Evolutionary conservation across 1,140 invertebrate genomes (phyloP).

Genomic region (Drosophila rhopaloa): DNA sequence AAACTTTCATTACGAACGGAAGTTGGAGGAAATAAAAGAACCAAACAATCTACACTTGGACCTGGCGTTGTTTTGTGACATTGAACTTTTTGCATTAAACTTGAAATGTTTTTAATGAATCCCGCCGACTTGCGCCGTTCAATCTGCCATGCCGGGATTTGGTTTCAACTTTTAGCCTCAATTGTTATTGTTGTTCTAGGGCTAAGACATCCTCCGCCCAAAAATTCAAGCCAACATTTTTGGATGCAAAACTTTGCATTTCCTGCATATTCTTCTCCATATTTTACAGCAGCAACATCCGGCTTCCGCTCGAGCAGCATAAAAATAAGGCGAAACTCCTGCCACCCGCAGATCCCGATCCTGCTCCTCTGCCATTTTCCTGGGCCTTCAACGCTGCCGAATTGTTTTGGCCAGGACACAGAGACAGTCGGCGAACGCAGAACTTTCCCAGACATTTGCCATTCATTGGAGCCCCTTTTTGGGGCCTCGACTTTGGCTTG

Average conservation of each 20-base stretch:
- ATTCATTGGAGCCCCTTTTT: constrained; percentile 39
- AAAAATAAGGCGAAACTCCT: constrained; percentile 63
- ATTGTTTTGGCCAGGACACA: constrained; percentile 22
- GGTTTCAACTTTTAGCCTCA: constrained; percentile 24
- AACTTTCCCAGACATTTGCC: constrained; percentile 59
- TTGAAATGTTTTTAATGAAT: constrained; percentile 68
- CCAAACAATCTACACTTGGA: constrained; percentile 37
- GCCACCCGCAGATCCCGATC: constrained; percentile 13
- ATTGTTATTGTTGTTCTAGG: constrained; percentile 28
- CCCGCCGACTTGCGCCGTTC: constrained; percentile 21
- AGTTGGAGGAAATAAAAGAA: constrained; percentile 25
- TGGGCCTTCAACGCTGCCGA: constrained; percentile 18
- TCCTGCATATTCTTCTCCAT: constrained; percentile 71
- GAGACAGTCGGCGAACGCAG: constrained; percentile 12
- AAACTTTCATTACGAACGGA: constrained; percentile 42
- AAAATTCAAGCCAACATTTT: constrained; percentile 26
- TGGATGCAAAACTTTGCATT: constrained; percentile 75
- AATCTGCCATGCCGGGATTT: constrained; percentile 28
- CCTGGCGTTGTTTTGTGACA: constrained; percentile 57
- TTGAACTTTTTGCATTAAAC: constrained; percentile 63
- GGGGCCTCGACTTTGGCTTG: constrained; percentile 18
- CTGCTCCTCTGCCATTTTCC: constrained; percentile 16
- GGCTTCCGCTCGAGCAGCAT: constrained; percentile 66
- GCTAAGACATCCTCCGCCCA: constrained; percentile 32
- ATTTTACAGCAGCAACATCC: constrained; percentile 78